Evolutionary conservation across 1,140 invertebrate species (phyloP).

Genomic region (Ruditapes philippinarum): DNA sequence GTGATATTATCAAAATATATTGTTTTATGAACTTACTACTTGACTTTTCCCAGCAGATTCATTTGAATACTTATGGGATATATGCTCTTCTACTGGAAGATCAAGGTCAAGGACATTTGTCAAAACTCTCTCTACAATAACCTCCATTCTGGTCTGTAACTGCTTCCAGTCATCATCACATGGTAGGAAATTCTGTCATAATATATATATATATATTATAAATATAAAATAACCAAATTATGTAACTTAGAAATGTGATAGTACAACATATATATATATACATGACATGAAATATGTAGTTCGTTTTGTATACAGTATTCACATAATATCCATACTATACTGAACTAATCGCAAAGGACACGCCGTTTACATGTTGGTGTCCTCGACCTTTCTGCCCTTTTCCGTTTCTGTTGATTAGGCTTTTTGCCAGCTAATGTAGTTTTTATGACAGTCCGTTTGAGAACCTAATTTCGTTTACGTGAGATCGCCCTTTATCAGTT

Average conservation of each 20-base stretch:
- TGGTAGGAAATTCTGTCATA: constrained; percentile 20
- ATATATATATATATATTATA: no score
- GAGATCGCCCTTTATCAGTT: neutral
- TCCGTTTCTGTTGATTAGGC: no score
- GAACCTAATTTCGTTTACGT: neutral
- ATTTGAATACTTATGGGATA: neutral
- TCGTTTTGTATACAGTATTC: no score
- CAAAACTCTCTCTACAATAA: neutral
- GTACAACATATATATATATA: no score
- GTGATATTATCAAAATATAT: no score
- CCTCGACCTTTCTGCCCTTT: neutral
- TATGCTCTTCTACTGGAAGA: neutral
- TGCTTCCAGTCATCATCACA: constrained; percentile 1
- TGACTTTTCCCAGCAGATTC: constrained; percentile 4
- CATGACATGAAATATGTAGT: no score
- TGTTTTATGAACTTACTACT: constrained; percentile 18
- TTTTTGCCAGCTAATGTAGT: constrained; percentile 7
- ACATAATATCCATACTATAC: no score
- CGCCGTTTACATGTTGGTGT: neutral
- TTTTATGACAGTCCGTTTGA: neutral
- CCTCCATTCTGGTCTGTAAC: constrained; percentile 3
- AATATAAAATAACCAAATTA: no score
- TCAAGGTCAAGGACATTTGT: constrained; percentile 8
- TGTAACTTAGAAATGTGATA: no score
- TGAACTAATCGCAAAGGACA: no score